These are phyloP conservation scores for Polia nebulosa DNA, from an alignment of 2,888 invertebrate genomes.

Conservation along the genomic window DNA sequence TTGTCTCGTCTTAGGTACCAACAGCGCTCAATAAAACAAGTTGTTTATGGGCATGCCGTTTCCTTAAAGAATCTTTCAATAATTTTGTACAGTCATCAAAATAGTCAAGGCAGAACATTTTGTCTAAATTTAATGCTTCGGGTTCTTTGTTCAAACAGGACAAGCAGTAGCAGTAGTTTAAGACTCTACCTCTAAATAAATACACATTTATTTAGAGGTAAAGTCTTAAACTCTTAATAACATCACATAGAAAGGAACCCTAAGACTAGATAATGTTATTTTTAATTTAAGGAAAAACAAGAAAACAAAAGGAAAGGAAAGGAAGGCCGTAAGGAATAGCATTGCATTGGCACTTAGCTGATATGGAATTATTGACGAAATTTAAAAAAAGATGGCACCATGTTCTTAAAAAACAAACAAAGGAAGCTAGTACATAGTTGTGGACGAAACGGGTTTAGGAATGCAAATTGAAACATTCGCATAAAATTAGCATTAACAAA, in stretches of 20 bases:
- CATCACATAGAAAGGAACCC: background rate
- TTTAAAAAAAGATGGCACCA: too few species aligned
- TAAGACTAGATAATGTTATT: too few species aligned
- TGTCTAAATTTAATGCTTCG: background rate
- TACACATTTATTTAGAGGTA: too few species aligned
- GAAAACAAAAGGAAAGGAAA: too few species aligned
- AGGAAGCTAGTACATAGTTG: background rate
- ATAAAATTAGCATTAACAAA: slow-evolving; percentile 6
- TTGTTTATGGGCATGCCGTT: background rate
- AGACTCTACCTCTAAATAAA: too few species aligned
- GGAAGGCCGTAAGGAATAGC: too few species aligned
- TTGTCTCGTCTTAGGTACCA: background rate
- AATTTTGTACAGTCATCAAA: background rate
- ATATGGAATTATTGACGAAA: too few species aligned
- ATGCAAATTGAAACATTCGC: background rate
- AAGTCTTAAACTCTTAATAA: too few species aligned
- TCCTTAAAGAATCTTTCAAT: background rate
- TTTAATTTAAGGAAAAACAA: too few species aligned
- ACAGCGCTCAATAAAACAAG: background rate
- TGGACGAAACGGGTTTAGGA: slow-evolving; percentile 4
- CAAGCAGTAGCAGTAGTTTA: too few species aligned
- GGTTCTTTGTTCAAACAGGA: background rate
- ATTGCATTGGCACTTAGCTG: too few species aligned
- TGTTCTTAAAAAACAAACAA: too few species aligned
- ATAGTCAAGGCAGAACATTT: background rate